Conservation (phyloP, 2,113 vertebrate genomes). For the Lynx canadensis region DNA sequence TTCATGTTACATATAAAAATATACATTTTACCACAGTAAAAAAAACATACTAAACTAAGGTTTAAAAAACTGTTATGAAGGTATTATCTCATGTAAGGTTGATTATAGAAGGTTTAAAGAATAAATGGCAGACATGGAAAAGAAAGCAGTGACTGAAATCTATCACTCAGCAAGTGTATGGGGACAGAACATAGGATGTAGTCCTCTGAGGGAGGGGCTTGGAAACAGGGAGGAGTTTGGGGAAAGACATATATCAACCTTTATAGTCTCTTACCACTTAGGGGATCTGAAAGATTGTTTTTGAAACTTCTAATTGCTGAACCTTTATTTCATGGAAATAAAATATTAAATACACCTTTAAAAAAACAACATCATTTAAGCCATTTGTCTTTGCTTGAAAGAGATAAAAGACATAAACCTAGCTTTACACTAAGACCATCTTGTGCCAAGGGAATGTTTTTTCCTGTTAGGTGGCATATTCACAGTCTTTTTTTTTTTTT, state of each 20-base stretch:
- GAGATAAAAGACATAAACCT: not conserved
- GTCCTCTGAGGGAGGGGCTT: not conserved
- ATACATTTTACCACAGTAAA: not conserved
- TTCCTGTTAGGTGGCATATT: not conserved
- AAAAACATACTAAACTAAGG: not conserved
- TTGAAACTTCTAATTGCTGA: not conserved
- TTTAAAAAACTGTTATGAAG: not conserved
- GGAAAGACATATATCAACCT: not conserved
- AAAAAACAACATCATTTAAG: not conserved
- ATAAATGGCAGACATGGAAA: not conserved
- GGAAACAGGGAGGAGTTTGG: not conserved
- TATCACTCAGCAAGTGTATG: not conserved
- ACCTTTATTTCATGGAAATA: not conserved
- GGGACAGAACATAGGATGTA: not conserved
- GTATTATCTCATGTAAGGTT: not conserved
- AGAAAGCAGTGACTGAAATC: not conserved
- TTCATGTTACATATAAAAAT: not conserved
- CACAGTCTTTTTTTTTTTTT: not conserved
- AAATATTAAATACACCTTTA: not conserved
- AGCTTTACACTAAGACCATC: not conserved
- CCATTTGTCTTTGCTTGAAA: not conserved
- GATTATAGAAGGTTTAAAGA: not conserved
- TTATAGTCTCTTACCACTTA: not conserved
- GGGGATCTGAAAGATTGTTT: not conserved
- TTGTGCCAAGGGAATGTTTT: not conserved